These are phyloP conservation scores for Stenotaenia linearis DNA, from an alignment of 2,888 invertebrate genomes.

Conservation along the genomic window DNA sequence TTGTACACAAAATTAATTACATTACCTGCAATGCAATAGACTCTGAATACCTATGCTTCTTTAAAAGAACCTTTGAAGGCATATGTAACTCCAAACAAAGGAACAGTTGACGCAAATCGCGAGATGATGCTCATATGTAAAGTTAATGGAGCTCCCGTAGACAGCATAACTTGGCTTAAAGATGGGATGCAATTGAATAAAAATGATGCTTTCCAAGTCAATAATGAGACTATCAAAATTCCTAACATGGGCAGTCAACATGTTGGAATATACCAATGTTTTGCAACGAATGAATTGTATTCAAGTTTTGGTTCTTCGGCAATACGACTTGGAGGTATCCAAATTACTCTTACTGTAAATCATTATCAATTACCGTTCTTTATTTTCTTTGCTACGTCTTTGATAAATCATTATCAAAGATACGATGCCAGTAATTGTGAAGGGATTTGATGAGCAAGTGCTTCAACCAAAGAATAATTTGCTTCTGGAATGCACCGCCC, in stretches of 20 bases:
- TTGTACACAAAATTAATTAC: neutral
- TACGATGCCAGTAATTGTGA: neutral
- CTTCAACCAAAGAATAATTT: neutral
- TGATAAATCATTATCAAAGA: neutral
- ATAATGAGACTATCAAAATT: neutral
- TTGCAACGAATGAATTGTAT: neutral
- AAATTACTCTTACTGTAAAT: too few relatives aligned
- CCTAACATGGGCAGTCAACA: neutral
- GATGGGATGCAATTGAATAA: neutral
- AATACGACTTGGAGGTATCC: neutral
- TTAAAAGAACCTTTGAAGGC: neutral
- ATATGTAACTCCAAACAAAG: neutral
- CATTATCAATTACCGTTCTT: neutral
- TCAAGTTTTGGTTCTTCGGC: neutral
- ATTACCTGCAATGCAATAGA: neutral
- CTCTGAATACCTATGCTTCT: neutral
- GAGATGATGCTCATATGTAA: neutral
- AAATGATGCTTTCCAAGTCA: neutral
- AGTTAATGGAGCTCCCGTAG: neutral
- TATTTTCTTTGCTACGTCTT: neutral
- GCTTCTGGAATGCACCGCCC: neutral
- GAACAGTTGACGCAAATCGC: neutral
- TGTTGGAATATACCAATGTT: constrained; percentile 27
- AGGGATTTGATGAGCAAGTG: neutral
- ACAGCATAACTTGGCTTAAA: constrained; percentile 16